Evolutionary conservation across 2,797 vertebrate genomes (phyloP).

Genomic region (Cheracebus regulus): DNA sequence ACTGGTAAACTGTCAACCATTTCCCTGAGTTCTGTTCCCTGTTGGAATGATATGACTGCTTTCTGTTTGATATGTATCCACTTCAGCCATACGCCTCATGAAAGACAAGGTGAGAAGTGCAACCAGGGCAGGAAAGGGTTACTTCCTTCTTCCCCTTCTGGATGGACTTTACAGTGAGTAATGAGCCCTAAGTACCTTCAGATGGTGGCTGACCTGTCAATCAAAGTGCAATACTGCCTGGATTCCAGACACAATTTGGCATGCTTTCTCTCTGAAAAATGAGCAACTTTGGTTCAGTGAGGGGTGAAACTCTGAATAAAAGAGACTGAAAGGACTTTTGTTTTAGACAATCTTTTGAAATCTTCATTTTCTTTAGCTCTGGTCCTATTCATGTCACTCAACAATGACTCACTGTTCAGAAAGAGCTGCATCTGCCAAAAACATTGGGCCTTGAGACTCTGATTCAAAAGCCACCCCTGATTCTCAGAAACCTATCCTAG

Average conservation of each 20-base stretch:
- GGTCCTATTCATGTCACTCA: background rate
- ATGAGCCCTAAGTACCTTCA: background rate
- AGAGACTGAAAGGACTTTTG: constrained; percentile 20
- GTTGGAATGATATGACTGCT: background rate
- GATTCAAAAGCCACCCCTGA: background rate
- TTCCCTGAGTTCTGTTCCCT: background rate
- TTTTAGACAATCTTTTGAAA: constrained; percentile 34
- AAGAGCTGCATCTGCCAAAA: background rate
- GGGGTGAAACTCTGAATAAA: constrained; percentile 24
- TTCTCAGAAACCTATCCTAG: background rate
- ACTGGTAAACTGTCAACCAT: background rate
- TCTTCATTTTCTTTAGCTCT: constrained; percentile 26
- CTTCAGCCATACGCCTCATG: background rate
- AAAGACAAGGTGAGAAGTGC: background rate
- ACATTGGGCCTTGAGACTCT: background rate
- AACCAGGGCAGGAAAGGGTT: background rate
- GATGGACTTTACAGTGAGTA: background rate
- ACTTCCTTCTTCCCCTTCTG: background rate
- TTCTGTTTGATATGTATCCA: background rate
- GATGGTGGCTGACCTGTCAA: background rate
- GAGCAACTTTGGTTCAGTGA: background rate
- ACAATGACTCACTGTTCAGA: constrained; percentile 48
- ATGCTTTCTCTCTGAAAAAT: constrained; percentile 23
- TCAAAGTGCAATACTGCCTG: background rate
- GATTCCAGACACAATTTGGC: background rate